Evolutionary conservation across 2,113 vertebrate species (phyloP).

Genomic region (Hystrix cristata): DNA sequence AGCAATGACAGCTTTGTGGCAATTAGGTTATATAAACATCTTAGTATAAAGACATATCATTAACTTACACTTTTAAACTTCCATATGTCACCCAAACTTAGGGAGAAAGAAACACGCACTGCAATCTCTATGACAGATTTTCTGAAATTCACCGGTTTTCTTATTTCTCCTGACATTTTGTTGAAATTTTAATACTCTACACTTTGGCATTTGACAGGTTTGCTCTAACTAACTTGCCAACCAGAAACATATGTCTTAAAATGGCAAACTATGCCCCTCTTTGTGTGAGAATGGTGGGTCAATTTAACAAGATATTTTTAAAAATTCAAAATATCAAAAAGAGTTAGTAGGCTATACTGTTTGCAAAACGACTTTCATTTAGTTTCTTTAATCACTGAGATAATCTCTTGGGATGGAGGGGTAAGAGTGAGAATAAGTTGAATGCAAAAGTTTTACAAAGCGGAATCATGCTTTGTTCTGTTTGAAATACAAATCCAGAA

Average conservation of each 20-base stretch:
- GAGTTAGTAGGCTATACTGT: not conserved
- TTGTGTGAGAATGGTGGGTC: not conserved
- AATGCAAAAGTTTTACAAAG: conserved; percentile 42
- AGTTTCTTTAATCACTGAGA: conserved; percentile 24
- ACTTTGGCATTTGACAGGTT: conserved; percentile 84
- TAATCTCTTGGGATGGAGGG: not conserved
- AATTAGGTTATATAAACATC: conserved; percentile 87
- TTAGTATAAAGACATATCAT: conserved; percentile 84
- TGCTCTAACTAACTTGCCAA: conserved; percentile 82
- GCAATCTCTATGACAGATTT: conserved; percentile 88
- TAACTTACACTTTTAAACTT: conserved; percentile 89
- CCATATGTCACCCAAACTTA: conserved; percentile 87
- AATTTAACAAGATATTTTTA: conserved; percentile 59
- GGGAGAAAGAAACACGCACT: conserved; percentile 84
- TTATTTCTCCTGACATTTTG: conserved; percentile 87
- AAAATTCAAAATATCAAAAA: conserved; percentile 32
- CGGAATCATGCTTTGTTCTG: not conserved
- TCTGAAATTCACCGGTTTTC: conserved; percentile 86
- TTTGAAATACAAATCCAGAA: conserved; percentile 48
- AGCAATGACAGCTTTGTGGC: conserved; percentile 82
- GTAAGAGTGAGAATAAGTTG: not conserved
- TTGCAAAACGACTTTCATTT: conserved; percentile 30
- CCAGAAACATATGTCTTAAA: conserved; percentile 83
- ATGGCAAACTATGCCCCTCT: conserved; percentile 70
- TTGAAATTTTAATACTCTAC: conserved; percentile 89